Conservation (phyloP, 2,888 invertebrate genomes). For the Pharmacophagus antenor region DNA sequence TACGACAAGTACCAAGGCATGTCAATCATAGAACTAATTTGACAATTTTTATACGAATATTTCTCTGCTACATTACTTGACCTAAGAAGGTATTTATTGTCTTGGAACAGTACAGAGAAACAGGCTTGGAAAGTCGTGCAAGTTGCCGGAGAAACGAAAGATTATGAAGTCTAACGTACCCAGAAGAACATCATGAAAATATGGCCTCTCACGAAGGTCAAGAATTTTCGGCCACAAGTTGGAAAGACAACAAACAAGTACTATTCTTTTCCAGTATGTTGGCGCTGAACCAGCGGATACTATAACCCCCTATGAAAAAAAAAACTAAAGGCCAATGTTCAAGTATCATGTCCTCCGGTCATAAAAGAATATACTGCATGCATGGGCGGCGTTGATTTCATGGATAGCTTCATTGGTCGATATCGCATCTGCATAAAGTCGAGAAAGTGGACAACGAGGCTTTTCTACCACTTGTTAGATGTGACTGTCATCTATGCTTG, state of each 20-base stretch:
- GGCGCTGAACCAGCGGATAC: slow-evolving; percentile 43
- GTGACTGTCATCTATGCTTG: slow-evolving; percentile 47
- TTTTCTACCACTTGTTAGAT: slow-evolving; percentile 44
- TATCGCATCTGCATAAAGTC: slow-evolving; percentile 41
- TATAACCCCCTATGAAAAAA: slow-evolving; percentile 43
- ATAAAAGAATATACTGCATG: slow-evolving; percentile 42
- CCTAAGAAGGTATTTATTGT: slow-evolving; percentile 45
- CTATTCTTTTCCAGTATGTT: slow-evolving; percentile 46
- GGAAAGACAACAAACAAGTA: slow-evolving; percentile 44
- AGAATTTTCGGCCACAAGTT: slow-evolving; percentile 41
- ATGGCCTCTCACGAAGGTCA: slow-evolving; percentile 40
- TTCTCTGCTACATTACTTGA: slow-evolving; percentile 42
- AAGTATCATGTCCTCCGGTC: slow-evolving; percentile 42
- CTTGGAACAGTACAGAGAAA: slow-evolving; percentile 46
- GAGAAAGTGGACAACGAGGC: slow-evolving; percentile 42
- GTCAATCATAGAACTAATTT: slow-evolving; percentile 41
- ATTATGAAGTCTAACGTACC: slow-evolving; percentile 41
- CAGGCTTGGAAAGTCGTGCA: slow-evolving; percentile 42
- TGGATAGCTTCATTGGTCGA: slow-evolving; percentile 44
- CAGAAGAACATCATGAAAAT: slow-evolving; percentile 42
- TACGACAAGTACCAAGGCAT: slow-evolving; percentile 36
- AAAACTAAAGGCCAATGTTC: slow-evolving; percentile 41
- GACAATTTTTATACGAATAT: slow-evolving; percentile 45
- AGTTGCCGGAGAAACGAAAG: slow-evolving; percentile 42
- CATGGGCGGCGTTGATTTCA: slow-evolving; percentile 37